Conservation (phyloP, 2,888 invertebrate species). For the Gisinianus flammeolus region DNA sequence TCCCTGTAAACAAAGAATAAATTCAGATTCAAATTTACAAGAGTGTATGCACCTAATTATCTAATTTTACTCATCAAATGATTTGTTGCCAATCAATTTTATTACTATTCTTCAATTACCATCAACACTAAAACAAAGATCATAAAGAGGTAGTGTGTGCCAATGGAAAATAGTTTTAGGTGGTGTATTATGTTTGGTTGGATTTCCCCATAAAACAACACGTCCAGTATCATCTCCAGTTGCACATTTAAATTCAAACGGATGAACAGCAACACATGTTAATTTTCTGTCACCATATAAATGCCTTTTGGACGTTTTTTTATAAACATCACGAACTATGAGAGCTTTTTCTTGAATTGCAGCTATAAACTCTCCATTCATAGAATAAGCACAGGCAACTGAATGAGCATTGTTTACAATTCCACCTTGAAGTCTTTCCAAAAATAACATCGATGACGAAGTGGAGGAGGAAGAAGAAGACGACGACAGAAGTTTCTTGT, state of each 20-base stretch:
- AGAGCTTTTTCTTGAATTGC: constrained; percentile 50
- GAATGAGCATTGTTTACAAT: constrained; percentile 45
- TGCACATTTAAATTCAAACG: constrained; percentile 69
- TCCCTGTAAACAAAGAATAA: constrained; percentile 66
- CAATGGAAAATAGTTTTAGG: constrained; percentile 71
- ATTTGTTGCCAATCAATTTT: not conserved
- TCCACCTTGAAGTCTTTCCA: constrained; percentile 45
- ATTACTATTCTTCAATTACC: constrained; percentile 60
- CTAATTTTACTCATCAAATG: not conserved
- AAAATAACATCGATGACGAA: not conserved
- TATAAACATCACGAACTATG: constrained; percentile 45
- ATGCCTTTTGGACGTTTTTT: constrained; percentile 42
- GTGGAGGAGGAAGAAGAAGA: not conserved
- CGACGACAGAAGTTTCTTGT: not conserved
- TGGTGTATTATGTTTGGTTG: constrained; percentile 58
- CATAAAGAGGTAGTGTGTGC: constrained; percentile 75
- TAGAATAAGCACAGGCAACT: constrained; percentile 39
- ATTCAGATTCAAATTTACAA: no score
- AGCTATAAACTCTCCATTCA: constrained; percentile 46
- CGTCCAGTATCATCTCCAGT: constrained; percentile 73
- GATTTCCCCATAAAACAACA: constrained; percentile 69
- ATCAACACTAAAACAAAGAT: constrained; percentile 70
- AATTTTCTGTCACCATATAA: constrained; percentile 61
- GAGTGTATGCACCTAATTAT: not conserved
- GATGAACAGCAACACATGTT: constrained; percentile 73